These are phyloP conservation scores for Stenchaetothrips biformis DNA, from an alignment of 2,888 invertebrate species.

Conservation along the genomic window DNA sequence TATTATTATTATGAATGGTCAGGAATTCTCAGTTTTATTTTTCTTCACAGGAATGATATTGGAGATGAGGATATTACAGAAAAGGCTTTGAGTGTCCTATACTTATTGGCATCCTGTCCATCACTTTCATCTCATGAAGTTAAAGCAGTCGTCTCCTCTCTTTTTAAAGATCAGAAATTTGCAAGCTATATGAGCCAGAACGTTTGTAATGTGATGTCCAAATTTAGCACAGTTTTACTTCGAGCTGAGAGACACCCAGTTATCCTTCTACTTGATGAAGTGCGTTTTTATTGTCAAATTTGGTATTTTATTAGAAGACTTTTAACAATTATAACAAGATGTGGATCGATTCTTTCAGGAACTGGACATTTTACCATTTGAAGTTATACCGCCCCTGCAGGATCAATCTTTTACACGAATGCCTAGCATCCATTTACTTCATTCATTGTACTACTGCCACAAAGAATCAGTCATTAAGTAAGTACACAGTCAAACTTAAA, in stretches of 20 bases:
- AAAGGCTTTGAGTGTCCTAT: not conserved
- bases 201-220: not conserved
- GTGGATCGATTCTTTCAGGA: conserved; percentile 49
- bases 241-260: not conserved
- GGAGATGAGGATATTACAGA: not conserved
- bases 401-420: conserved; percentile 67
- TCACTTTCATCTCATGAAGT: not conserved
- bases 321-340: not conserved
- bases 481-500: conserved; percentile 45
- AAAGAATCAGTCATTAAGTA: conserved; percentile 50
- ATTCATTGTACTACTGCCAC: conserved; percentile 59
- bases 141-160: not conserved
- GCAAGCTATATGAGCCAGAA: not conserved
- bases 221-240: not conserved
- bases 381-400: conserved; percentile 60
- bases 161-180: not conserved
- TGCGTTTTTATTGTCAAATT: not conserved
- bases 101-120: not conserved
- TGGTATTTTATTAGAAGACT: not conserved
- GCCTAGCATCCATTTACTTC: conserved; percentile 65
- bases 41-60: not conserved
- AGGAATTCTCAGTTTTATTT: not conserved
- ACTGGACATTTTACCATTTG: conserved; percentile 75
- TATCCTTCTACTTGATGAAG: not conserved
- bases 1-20: not conserved